Conservation (phyloP, 1,140 invertebrate genomes). For the Drosophila kurseongensis region DNA sequence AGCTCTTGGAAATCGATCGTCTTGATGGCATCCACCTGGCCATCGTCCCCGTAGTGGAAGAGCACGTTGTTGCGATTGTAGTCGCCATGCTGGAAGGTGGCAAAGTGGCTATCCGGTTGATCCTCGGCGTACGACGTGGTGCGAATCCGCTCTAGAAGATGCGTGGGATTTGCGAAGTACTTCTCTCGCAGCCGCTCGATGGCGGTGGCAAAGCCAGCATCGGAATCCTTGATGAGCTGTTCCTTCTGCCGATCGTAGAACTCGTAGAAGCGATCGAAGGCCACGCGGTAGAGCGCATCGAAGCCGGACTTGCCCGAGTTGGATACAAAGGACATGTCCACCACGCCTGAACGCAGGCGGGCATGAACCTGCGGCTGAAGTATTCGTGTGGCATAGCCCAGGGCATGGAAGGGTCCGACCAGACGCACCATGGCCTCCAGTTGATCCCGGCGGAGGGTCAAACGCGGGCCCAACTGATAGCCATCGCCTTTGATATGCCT, state of each 20-base stretch:
- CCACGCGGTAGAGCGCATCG: conserved; percentile 56
- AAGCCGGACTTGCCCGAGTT: conserved; percentile 24
- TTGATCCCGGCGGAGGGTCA: conserved; percentile 64
- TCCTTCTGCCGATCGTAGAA: conserved; percentile 54
- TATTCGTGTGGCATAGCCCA: conserved; percentile 68
- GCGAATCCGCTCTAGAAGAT: conserved; percentile 64
- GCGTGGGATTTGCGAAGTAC: conserved; percentile 52
- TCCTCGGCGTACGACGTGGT: conserved; percentile 22
- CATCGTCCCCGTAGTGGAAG: conserved; percentile 53
- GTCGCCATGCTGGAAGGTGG: conserved; percentile 77
- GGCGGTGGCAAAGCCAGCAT: conserved; percentile 25
- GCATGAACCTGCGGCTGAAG: conserved; percentile 56
- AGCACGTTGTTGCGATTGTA: conserved; percentile 83
- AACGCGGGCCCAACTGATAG: conserved; percentile 63
- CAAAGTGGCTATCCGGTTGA: conserved; percentile 58
- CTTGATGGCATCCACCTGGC: conserved; percentile 56
- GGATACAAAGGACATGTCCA: conserved; percentile 58
- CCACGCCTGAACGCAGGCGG: conserved; percentile 42
- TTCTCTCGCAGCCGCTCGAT: conserved; percentile 54
- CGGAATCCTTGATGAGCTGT: conserved; percentile 5
- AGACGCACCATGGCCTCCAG: conserved; percentile 61
- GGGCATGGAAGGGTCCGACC: conserved; percentile 70
- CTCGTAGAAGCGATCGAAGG: conserved; percentile 73
- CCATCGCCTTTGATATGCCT: conserved; percentile 69
- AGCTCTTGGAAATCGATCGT: conserved; percentile 83